A percentile compares a stretch with the other conserved stretches of the same genome.
Conservation (phyloP, 1,140 invertebrate species). For the Wasmannia auropunctata region DNA sequence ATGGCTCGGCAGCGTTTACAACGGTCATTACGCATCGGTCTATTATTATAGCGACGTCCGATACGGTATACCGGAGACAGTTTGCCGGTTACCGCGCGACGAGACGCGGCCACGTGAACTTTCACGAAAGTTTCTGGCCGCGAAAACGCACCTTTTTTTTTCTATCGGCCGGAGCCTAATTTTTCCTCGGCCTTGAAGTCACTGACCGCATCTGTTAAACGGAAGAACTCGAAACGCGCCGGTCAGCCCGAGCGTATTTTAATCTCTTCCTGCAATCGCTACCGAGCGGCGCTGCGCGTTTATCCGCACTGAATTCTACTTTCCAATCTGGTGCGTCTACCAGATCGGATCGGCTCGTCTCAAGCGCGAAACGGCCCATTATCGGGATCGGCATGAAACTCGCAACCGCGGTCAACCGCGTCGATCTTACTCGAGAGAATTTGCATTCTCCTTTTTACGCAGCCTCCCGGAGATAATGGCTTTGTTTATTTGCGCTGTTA, state of each 20-base stretch:
- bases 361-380: constrained; percentile 50
- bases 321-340: constrained; percentile 71
- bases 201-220: constrained; percentile 72
- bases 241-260: constrained; percentile 56
- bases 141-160: constrained; percentile 48
- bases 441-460: constrained; percentile 17
- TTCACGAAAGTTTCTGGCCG: constrained; percentile 57
- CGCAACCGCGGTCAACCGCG: constrained; percentile 41
- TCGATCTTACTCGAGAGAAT: constrained; percentile 27
- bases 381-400: constrained; percentile 43
- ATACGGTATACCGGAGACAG: constrained; percentile 18
- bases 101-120: constrained; percentile 26
- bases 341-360: constrained; percentile 48
- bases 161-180: constrained; percentile 36
- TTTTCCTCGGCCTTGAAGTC: constrained; percentile 69
- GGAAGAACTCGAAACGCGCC: constrained; percentile 37
- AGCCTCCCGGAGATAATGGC: background rate
- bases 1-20: background rate
- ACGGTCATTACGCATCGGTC: background rate
- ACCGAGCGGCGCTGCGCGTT: constrained; percentile 43
- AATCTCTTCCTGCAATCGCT: constrained; percentile 74
- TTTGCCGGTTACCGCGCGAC: background rate
- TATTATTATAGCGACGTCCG: constrained; percentile 5
- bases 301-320: constrained; percentile 76
- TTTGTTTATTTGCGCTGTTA: background rate